Evolutionary conservation across 2,888 invertebrate genomes (phyloP), one percentile per base, ranked within the genome.

Genomic region (Torymus auratus): DNA sequence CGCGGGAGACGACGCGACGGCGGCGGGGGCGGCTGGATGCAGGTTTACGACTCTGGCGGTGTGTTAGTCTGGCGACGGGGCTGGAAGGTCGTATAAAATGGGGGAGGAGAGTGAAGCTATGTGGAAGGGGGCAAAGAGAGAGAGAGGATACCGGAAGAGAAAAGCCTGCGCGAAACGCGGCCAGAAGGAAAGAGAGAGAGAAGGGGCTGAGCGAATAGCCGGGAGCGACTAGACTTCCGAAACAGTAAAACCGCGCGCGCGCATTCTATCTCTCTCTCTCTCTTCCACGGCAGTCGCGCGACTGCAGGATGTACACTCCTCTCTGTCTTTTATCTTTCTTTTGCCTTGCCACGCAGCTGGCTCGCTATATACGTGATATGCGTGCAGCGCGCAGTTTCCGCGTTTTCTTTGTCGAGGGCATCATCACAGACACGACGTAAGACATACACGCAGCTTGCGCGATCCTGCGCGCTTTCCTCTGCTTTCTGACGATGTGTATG

Each of bases 141-240:
- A 77, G 83, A 72, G 15, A 58, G n/a, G 17, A 28, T n/a, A n/a
- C n/a, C 15, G 53, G 2, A 23, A 50, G 11, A 17, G 28, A 65
- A 15, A 56, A 68, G 68, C 28, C 53, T 60, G 68, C 28, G 60
- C 12, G 17, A 60, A 68, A 61, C 17, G 61, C 60, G 53, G 17
- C 61, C 23, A 52, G 23, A 56, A 55, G 55, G 11, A 50, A 65
- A 65, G 17, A 83, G 64, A 55, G 60, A 17, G 52, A 56, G 69
- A 62, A 28, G 17, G n/a, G 85, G 84, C 84, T 84, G 41, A 41
- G 84, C 86, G 86, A 86, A 86, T 87, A 85, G 87, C 86, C 86
- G 86, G 86, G 87, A 86, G 86, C 85, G 87, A 88, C 86, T 87
- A 89, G 88, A 88, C 88, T 89, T 89, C 88, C 86, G 88, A 89